Evolutionary conservation across 1,140 invertebrate species (phyloP).

Genomic region (Apis laboriosa): DNA sequence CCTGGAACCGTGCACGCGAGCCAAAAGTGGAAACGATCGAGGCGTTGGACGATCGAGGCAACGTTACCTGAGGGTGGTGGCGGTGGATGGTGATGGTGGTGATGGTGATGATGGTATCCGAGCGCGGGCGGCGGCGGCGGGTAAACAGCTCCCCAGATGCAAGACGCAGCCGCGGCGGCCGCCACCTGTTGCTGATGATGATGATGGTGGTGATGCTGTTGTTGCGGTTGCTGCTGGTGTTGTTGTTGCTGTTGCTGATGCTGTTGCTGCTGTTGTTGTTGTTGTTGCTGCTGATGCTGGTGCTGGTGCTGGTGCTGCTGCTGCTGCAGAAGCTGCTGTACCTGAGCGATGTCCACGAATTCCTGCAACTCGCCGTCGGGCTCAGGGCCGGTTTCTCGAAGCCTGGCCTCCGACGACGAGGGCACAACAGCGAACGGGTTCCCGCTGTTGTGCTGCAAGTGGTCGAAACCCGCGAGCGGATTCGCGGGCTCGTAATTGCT

Average conservation of each 20-base stretch:
- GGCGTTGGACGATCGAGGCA: background rate
- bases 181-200: slow-evolving; percentile 70
- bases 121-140: slow-evolving; percentile 74
- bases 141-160: slow-evolving; percentile 76
- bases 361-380: slow-evolving; percentile 76
- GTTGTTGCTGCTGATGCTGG: slow-evolving; percentile 65
- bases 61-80: slow-evolving; percentile 71
- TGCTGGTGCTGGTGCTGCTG: slow-evolving; percentile 74
- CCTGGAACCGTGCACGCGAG: slow-evolving; percentile 12
- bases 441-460: slow-evolving; percentile 71
- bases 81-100: slow-evolving; percentile 71
- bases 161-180: slow-evolving; percentile 62
- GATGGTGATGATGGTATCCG: slow-evolving; percentile 74
- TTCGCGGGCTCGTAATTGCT: slow-evolving; percentile 77
- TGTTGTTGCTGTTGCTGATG: slow-evolving; percentile 69
- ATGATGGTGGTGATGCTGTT: slow-evolving; percentile 64
- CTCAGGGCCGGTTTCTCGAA: slow-evolving; percentile 69
- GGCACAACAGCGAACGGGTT: slow-evolving; percentile 71
- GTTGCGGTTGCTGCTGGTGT: slow-evolving; percentile 46
- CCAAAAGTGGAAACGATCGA: background rate
- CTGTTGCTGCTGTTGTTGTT: slow-evolving; percentile 60
- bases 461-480: slow-evolving; percentile 76
- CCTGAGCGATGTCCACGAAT: slow-evolving; percentile 78
- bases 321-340: slow-evolving; percentile 76
- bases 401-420: slow-evolving; percentile 60